Evolutionary conservation across 2,797 vertebrate genomes (phyloP), one percentile per base, ranked within the genome.

Genomic region (Catostomus latipinnis): DNA sequence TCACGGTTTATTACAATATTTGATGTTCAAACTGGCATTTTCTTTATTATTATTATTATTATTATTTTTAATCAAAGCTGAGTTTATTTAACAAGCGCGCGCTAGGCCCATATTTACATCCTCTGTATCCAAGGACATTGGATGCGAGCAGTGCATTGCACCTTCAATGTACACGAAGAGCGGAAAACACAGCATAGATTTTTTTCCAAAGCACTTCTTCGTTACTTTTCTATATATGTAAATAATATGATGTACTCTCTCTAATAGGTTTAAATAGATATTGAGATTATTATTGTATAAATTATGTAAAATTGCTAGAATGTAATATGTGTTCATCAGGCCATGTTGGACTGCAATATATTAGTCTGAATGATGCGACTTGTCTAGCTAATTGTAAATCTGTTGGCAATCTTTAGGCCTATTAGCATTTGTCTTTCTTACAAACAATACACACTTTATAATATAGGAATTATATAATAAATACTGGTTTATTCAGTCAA

Each of bases 61-160:
- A 22, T 22, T 2, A 22, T 22, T 50, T 76, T 71, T 65, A 62
- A 75, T 77, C 22, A 52, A 70, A 12, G 1, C 6, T 22, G 22
- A 22, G 34, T 34, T 80, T 12, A 16, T 73, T 73, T 16, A 49
- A 61, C 13, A 34, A 71, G 16, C 14, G 50, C 52, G 7, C 6
- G 8, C 6, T 48, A 65, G 73, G 66, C 73, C 70, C 71, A 8
- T 66, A 49, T 81, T 69, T 57, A 49, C 74, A 70, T 76, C 81
- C 67, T 79, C 82, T 74, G 82, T 71, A 85, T 88, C 86, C 89
- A 92, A 92, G 92, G 91, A 84, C 92, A 91, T 81, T 82, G 71
- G 81, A 74, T 82, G 78, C 85, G 84, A 91, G 87, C 87, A 83
- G 77, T 60, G 70, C 74, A 74, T 85, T 88, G 86, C 84, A 83